Conservation (phyloP, 2,797 vertebrate species). For the Petrocephalus schoutedeni region DNA sequence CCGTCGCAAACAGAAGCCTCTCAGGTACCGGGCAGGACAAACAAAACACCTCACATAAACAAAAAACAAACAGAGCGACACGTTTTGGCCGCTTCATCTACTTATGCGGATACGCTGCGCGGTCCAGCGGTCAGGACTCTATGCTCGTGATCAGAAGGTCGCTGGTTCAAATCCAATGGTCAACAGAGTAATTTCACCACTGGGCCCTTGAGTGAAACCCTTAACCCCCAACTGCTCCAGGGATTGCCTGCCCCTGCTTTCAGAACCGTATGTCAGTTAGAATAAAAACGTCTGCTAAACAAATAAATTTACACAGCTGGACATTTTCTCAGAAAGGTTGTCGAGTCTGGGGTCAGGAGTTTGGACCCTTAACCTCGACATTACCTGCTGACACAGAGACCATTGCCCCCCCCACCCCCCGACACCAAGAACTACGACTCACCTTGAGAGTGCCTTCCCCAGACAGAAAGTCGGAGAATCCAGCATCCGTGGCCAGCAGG, state of each 20-base stretch:
- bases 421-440: conserved; percentile 27
- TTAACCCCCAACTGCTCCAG: not conserved
- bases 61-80: not conserved
- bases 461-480: conserved; percentile 89
- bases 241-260: not conserved
- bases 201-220: not conserved
- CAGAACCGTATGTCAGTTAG: not conserved
- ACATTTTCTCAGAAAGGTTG: not conserved
- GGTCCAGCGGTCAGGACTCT: not conserved
- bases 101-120: not conserved
- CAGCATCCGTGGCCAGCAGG: conserved; percentile 90
- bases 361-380: not conserved
- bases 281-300: not conserved
- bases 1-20: not conserved
- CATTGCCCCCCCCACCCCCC: not conserved
- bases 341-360: not conserved
- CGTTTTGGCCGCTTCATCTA: not conserved
- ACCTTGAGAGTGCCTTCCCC: conserved; percentile 92
- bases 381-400: too few relatives aligned
- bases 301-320: not conserved
- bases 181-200: not conserved
- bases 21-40: not conserved
- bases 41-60: not conserved
- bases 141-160: not conserved
- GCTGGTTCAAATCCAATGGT: not conserved